Percentiles rank a stretch among this genome's conserved stretches.
phyloP scores from a whole-genome alignment of 2,888 invertebrate genomes.

The Acleris emargana region DNA sequence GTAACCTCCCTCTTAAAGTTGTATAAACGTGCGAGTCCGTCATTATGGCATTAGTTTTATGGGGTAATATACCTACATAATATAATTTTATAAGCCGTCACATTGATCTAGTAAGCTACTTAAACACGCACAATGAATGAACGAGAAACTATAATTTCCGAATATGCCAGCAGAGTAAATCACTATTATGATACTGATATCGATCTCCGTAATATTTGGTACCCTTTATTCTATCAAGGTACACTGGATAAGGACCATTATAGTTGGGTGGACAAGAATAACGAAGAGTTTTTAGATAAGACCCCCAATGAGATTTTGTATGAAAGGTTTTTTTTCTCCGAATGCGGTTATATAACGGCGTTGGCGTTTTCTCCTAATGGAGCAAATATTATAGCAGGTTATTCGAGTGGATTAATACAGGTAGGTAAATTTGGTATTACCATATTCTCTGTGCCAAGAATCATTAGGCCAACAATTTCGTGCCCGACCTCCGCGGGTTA shows the following conservation, averaged over 20 bases:
- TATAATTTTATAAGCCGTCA: background rate
- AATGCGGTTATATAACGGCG: conserved; percentile 61
- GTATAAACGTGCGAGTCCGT: too few relatives aligned
- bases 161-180: conserved; percentile 23
- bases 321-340: conserved; percentile 54
- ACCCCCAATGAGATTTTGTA: conserved; percentile 57
- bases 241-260: conserved; percentile 7
- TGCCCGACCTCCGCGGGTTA: too few relatives aligned
- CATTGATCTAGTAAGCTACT: background rate
- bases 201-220: conserved; percentile 31
- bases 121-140: conserved; percentile 7
- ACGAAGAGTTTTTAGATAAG: conserved; percentile 58
- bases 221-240: conserved; percentile 34
- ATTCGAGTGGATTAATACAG: conserved; percentile 82
- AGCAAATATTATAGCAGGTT: conserved; percentile 69
- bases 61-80: too few relatives aligned
- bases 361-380: conserved; percentile 73
- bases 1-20: too few relatives aligned
- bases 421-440: conserved; percentile 49
- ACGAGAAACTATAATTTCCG: conserved; percentile 9
- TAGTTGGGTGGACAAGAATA: conserved; percentile 40
- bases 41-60: too few relatives aligned
- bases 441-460: too few relatives aligned
- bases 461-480: too few relatives aligned
- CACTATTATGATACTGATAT: conserved; percentile 33